A percentile compares a stretch with the other conserved stretches of the same genome.
phyloP scores from a whole-genome alignment of 2,888 invertebrate genomes.

The Scrobipalpa costella region DNA sequence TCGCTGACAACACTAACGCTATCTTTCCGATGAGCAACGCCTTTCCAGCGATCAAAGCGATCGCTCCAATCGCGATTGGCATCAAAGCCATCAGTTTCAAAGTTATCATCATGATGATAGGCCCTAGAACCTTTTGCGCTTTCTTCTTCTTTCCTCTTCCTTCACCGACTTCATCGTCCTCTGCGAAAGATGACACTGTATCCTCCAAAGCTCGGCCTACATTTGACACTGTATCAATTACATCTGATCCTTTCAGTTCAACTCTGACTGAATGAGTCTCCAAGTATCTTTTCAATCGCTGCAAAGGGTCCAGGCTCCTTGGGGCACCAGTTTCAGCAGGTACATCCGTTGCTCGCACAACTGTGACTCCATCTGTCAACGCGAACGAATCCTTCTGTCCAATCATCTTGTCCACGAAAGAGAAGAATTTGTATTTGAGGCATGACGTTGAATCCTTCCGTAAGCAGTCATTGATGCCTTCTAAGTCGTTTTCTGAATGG shows the following conservation, averaged over 20 bases:
- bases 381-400: constrained; percentile 90
- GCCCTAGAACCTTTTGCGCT: constrained; percentile 88
- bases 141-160: constrained; percentile 92
- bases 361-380: constrained; percentile 90
- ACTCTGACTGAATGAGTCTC: constrained; percentile 91
- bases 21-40: constrained; percentile 92
- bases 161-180: constrained; percentile 84
- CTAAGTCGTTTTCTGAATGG: constrained; percentile 88
- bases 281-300: constrained; percentile 88
- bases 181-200: constrained; percentile 83
- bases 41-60: constrained; percentile 92
- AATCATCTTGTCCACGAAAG: constrained; percentile 92
- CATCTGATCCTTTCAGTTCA: constrained; percentile 91
- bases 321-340: constrained; percentile 89
- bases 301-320: constrained; percentile 85
- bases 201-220: constrained; percentile 91
- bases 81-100: constrained; percentile 90
- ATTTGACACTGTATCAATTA: constrained; percentile 89
- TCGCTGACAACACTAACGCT: constrained; percentile 90
- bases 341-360: constrained; percentile 87
- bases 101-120: constrained; percentile 87
- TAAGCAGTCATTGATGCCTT: constrained; percentile 89
- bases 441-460: constrained; percentile 92
- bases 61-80: constrained; percentile 89
- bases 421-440: constrained; percentile 92